A percentile compares a stretch with the other conserved stretches of the same genome.
Conservation (phyloP, 2,113 vertebrate species). For the Ophthalmotilapia sp. region DNA sequence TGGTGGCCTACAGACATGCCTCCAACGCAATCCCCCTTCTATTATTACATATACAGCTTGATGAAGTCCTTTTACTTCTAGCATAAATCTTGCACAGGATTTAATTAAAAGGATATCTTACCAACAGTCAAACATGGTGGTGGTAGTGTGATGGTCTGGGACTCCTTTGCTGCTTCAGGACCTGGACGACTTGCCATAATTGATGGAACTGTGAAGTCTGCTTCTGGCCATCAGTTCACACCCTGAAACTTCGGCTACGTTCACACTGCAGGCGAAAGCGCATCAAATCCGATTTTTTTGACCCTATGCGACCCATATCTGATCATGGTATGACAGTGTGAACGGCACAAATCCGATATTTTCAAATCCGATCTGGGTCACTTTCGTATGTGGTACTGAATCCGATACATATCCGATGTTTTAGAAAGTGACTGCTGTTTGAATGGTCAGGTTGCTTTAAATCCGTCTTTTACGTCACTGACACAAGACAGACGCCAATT, state of each 20-base stretch:
- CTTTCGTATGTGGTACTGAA: too few relatives aligned
- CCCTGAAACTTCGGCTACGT: not conserved
- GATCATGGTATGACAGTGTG: too few relatives aligned
- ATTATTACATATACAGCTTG: not conserved
- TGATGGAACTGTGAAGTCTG: not conserved
- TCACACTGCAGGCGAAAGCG: too few relatives aligned
- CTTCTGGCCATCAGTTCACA: not conserved
- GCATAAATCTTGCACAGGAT: fast-evolving
- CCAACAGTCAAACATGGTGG: not conserved
- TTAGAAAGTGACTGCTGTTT: too few relatives aligned
- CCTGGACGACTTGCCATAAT: not conserved
- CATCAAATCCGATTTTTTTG: too few relatives aligned
- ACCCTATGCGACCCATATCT: too few relatives aligned
- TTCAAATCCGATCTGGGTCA: too few relatives aligned
- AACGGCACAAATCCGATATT: too few relatives aligned
- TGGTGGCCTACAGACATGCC: not conserved
- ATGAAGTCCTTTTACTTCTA: not conserved
- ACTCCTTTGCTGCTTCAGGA: not conserved
- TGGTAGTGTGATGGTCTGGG: not conserved
- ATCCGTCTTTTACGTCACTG: too few relatives aligned
- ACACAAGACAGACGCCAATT: too few relatives aligned
- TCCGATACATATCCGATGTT: too few relatives aligned
- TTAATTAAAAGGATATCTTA: not conserved
- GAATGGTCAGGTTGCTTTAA: fast-evolving
- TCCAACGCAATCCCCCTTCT: fast-evolving